Base-by-base conservation (phyloP, 2,113 vertebrate genomes). In the Piaya cayana region DNA sequence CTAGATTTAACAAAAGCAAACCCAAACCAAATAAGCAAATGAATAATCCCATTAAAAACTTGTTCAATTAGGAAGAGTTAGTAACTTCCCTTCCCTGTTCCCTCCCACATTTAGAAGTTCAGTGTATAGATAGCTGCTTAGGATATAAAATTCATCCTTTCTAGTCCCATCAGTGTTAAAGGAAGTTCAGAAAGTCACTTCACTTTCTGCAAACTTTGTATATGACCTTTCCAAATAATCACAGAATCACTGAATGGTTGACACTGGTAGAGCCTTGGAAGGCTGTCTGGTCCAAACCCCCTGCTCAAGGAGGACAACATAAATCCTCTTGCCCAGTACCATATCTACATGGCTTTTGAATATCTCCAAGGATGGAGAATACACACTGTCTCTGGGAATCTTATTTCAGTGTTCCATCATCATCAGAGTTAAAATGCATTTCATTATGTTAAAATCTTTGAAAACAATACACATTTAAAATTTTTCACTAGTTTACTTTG, bases 41-140 rank as follows among this genome's bases (percentile, higher is more conserved):
- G 1, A 50, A 37, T 43, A 82, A 43, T 12, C 2, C 21, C 34
- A 53, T 3, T 17, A 62, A 21, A 53, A 47, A 37, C 5, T 11
- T 45, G 4, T 11, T 58, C 1, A 1, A 2, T 13, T 32, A 3
- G 14, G 11, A 65, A 67, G 22, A 25, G 2, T 11, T 72, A 22
- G 45, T 59, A 45, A 70, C 6, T 23, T 39, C 34, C 7, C 37
- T 47, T 47, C 1, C 29, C 12, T 70, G 19, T 10, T 63, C 19
- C 5, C 4, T 4, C 4, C 5, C 17, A 29, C 15, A 45, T 23
- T 53, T 37, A 62, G 32, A 53, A 78, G 12, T 19, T 20, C 1
- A 0, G 12, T 39, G 12, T 47, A 55, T 9, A 55, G 23, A 23
- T n/a, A 45, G 17, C 37, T 53, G 21, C 52, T 70, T 37, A 70